Evolutionary conservation across 2,797 vertebrate species (phyloP), one percentile per base, ranked within the genome.

Genomic region (Gymnoscopelus braueri): DNA sequence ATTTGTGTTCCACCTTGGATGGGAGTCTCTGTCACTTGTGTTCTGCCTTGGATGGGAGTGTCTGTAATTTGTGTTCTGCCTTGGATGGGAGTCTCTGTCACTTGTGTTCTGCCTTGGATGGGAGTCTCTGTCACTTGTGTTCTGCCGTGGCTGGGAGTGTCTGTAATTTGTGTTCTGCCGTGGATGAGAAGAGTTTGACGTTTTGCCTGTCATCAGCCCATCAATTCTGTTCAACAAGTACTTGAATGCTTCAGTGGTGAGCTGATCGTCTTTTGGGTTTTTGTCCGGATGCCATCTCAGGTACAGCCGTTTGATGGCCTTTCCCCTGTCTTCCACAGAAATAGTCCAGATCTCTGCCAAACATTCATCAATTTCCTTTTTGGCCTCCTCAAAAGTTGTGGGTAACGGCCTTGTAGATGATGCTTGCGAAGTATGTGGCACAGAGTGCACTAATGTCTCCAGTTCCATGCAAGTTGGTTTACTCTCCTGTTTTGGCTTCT

Each of bases 241-340:
- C 75, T 92, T 91, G 60, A 89, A 94, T 4, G 93, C 88, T 61
- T 94, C 89, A 0, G 57, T 93, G 59, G 94, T 84, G 0, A 93
- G 77, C 11, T 12, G 3, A 5, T 65, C 0, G 3, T 85, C 83
- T 26, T 88, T 89, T 2, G 13, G 75, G 66, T 96, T 95, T 84
- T 95, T 96, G 85, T 95, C 94, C 61, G 94, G 94, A 65, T 95
- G 94, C 89, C 94, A 95, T 64, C 63, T 89, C 0, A 95, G 85
- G 76, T 91, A 95, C 23, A 95, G 79, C n/a, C 95, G 90, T 74
- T 77, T 90, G 58, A 95, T 83, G 11, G 91, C 93, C 80, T 93
- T 95, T 0, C 19, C 1, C 65, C 74, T 88, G 60, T 94, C 92
- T 4, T 87, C 88, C n/a, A 50, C 4, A 1, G 86, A 80, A 67